Evolutionary conservation across 2,113 vertebrate species (phyloP), one percentile per base, ranked within the genome.

Genomic region (Catagonus wagneri): DNA sequence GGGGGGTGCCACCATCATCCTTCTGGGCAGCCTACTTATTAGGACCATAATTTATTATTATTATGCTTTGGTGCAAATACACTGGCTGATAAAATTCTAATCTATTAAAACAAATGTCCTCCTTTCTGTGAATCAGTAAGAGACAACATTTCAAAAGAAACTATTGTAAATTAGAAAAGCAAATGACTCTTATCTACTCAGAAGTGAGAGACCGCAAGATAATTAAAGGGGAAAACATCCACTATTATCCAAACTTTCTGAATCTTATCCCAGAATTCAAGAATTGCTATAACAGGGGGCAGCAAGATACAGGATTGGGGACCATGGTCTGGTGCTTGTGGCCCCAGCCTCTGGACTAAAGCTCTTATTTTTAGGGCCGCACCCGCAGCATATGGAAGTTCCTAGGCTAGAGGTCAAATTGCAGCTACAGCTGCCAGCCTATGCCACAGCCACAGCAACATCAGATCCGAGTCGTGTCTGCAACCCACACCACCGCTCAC

Each of bases 1-100:
- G 84, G 76, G 91, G 98, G 95, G 96, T 93, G 96, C 96, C 94
- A 90, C 97, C 74, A 68, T 91, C 96, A 54, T 98, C 97, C 97
- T 98, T 98, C 97, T 96, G 97, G 96, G 97, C 97, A 98, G 97
- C 97, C 96, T 98, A 98, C 98, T 99, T 98, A 98, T 99, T 99
- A 98, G 98, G 97, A 96, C 95, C 83, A 90, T 98, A 98, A 99
- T 98, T 99, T 99, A 99, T 98, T 98, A 98, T 98, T 98, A 98
- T 98, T 97, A 98, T 95, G 97, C 97, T 93, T 97, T 93, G 97
- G 98, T 97, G 98, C 98, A 97, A 98, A 98, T 98, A 96, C 61
- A 69, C 97, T 97, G 95, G 98, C 98, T 98, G 98, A 98, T 98
- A 98, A 98, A 98, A 98, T 97, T 98, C 98, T 98, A 98, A 98